Evolutionary conservation across 2,113 vertebrate genomes (phyloP).

Genomic region (Mellivora capensis): DNA sequence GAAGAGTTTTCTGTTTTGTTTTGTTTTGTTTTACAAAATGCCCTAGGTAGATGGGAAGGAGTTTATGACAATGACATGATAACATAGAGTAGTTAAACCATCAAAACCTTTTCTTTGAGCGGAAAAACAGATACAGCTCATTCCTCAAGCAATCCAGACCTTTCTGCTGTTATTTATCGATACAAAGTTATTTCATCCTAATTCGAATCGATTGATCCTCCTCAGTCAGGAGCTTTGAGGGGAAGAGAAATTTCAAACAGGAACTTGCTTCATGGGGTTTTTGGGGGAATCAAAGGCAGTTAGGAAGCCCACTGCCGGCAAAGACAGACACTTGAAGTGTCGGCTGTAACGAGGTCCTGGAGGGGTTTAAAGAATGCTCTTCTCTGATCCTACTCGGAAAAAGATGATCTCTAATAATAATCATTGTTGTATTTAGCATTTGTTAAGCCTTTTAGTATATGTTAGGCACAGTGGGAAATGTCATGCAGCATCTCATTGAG

Average conservation of each 20-base stretch:
- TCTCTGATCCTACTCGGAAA: neutral
- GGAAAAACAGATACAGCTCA: neutral
- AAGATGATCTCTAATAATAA: neutral
- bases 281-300: neutral
- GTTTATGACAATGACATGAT: neutral
- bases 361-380: neutral
- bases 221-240: neutral
- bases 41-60: neutral
- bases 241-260: neutral
- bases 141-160: too few species aligned
- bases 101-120: neutral
- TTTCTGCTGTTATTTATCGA: neutral
- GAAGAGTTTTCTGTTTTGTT: neutral
- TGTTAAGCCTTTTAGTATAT: neutral
- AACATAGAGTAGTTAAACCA: neutral
- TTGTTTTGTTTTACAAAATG: neutral
- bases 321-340: neutral
- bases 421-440: neutral
- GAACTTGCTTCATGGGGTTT: neutral
- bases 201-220: neutral
- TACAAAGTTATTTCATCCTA: neutral
- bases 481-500: neutral
- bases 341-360: neutral
- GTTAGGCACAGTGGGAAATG: neutral
- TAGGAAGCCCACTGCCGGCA: neutral